A percentile compares a stretch with the other conserved stretches of the same genome.
These are phyloP conservation scores for Taxidea taxus DNA, from an alignment of 2,113 vertebrate genomes.

Conservation along the genomic window DNA sequence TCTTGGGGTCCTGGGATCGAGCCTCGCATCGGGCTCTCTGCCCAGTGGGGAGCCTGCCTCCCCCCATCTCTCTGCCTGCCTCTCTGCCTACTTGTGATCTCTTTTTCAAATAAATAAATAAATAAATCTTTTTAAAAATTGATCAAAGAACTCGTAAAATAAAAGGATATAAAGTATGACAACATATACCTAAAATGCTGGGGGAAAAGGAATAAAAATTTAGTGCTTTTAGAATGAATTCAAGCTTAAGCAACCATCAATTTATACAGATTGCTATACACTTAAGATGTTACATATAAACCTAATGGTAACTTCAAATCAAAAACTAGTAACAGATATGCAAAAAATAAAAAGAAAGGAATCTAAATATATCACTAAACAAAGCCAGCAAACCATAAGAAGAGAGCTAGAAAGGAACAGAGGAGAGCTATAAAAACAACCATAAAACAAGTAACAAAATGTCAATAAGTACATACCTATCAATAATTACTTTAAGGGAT, in stretches of 20 bases:
- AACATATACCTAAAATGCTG: background rate
- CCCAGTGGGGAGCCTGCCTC: too few relatives aligned
- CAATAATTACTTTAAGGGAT: background rate
- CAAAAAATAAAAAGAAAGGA: background rate
- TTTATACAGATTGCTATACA: background rate
- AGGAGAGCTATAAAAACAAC: background rate
- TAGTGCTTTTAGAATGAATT: background rate
- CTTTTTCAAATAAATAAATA: too few relatives aligned
- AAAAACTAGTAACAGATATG: background rate
- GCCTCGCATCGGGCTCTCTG: too few relatives aligned
- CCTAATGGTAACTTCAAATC: background rate
- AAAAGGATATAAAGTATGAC: background rate
- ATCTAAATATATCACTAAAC: background rate
- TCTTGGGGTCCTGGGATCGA: too few relatives aligned
- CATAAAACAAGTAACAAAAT: background rate
- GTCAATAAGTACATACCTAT: background rate
- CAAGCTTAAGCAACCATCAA: background rate
- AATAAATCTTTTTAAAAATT: background rate
- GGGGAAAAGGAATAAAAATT: background rate
- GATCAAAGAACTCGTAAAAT: background rate
- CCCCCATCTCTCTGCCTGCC: too few relatives aligned
- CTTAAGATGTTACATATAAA: background rate
- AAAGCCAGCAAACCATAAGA: background rate
- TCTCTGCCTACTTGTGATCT: too few relatives aligned
- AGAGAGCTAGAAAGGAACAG: background rate